Conservation (phyloP, 2,797 vertebrate species). For the Okamejei kenojei region DNA sequence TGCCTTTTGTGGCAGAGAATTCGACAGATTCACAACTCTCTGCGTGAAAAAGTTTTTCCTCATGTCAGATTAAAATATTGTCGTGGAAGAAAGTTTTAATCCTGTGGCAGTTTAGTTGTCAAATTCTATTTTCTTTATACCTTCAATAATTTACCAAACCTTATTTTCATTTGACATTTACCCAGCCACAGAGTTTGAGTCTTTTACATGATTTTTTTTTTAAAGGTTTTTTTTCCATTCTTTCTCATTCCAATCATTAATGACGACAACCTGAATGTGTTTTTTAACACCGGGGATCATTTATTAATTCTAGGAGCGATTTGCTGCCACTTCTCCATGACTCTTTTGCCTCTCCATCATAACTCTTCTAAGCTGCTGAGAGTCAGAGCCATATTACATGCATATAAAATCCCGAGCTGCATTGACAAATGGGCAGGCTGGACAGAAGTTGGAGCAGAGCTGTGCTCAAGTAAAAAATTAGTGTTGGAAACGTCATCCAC, state of each 20-base stretch:
- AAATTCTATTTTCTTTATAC: neutral
- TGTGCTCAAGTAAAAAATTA: neutral
- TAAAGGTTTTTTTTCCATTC: neutral
- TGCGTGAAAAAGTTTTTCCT: too few species aligned
- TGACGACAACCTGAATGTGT: neutral
- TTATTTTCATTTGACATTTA: neutral
- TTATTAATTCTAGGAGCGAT: conserved; percentile 8
- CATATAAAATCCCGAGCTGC: neutral
- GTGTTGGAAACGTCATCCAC: neutral
- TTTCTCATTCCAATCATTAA: neutral
- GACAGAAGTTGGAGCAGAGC: neutral
- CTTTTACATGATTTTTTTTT: neutral
- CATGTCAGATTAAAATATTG: neutral
- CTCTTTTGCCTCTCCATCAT: neutral
- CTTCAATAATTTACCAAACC: neutral
- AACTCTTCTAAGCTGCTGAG: neutral
- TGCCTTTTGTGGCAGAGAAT: too few species aligned
- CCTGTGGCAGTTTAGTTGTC: neutral
- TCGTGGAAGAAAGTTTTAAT: neutral
- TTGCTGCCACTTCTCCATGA: neutral
- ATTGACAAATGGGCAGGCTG: neutral
- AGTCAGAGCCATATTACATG: neutral
- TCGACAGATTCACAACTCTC: too few species aligned
- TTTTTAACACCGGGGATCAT: neutral
- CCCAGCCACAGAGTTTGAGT: neutral